Percentiles rank a stretch among this genome's conserved stretches.
Evolutionary conservation across 2,888 invertebrate genomes (phyloP).

Genomic region (Sisyra terminalis): DNA sequence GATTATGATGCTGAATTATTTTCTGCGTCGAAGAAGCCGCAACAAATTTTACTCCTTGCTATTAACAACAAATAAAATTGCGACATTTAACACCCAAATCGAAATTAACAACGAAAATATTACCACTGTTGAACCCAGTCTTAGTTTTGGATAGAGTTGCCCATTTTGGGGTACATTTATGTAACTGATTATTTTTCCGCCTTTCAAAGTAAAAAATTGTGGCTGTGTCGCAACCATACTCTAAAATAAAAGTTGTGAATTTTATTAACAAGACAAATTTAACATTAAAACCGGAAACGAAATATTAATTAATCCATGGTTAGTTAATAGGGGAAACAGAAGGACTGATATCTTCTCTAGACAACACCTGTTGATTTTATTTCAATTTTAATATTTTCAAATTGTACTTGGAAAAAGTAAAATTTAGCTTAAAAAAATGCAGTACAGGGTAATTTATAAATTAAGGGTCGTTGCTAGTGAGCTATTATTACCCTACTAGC

Average conservation of each 20-base stretch:
- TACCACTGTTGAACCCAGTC: conserved; percentile 35
- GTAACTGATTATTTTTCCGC: conserved; percentile 9
- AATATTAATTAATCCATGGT: conserved; percentile 5
- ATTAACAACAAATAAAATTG: conserved; percentile 3
- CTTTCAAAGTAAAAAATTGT: conserved; percentile 19
- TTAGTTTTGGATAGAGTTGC: conserved; percentile 30
- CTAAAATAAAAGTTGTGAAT: conserved; percentile 9
- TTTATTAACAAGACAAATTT: conserved; percentile 4
- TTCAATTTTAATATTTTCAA: too few species aligned
- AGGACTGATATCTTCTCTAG: too few species aligned
- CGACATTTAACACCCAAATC: neutral
- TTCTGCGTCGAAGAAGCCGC: conserved; percentile 18
- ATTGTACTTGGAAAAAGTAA: too few species aligned
- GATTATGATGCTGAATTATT: conserved; percentile 17
- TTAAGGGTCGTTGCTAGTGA: too few species aligned
- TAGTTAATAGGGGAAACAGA: neutral
- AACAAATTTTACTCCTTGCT: conserved; percentile 12
- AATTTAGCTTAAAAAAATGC: too few species aligned
- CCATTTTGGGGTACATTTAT: conserved; percentile 16
- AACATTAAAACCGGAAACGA: conserved; percentile 1
- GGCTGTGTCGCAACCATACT: conserved; percentile 11
- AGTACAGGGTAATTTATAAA: too few species aligned
- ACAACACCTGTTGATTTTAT: too few species aligned
- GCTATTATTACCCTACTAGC: too few species aligned
- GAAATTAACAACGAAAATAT: conserved; percentile 10